A percentile compares a stretch with the other conserved stretches of the same genome.
These are phyloP conservation scores for Parazoanthus atlanticus DNA, from an alignment of 92 coral and sea anemone species.

Conservation along the genomic window DNA sequence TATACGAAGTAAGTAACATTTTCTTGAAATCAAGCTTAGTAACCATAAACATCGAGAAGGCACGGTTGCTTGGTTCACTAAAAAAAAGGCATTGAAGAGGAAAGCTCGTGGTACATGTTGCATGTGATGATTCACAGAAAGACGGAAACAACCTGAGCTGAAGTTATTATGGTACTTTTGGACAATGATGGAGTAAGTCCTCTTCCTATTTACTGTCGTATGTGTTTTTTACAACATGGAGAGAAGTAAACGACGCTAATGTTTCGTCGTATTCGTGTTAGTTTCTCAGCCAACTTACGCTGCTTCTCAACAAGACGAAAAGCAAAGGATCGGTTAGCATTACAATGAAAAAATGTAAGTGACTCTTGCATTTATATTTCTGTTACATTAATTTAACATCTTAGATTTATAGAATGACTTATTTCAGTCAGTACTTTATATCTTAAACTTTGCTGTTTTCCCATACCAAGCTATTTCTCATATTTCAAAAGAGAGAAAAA, in stretches of 20 bases:
- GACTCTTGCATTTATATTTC: neutral
- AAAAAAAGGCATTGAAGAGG: neutral
- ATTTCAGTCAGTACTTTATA: neutral
- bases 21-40: neutral
- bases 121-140: neutral
- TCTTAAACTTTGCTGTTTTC: too few species aligned
- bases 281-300: conserved; percentile 95
- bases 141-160: neutral
- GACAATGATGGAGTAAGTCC: conserved; percentile 37
- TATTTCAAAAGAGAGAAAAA: too few species aligned
- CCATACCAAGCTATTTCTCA: too few species aligned
- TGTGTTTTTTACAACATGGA: neutral
- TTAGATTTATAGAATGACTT: too few species aligned
- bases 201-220: neutral
- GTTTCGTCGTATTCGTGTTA: conserved; percentile 15
- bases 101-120: too few species aligned
- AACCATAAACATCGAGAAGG: neutral
- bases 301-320: conserved; percentile 85
- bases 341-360: conserved; percentile 97
- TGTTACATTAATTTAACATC: neutral
- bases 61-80: neutral
- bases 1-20: neutral
- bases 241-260: neutral
- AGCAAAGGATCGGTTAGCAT: conserved; percentile 85
- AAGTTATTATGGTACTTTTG: conserved; percentile 22